phyloP scores from a whole-genome alignment of 2,888 invertebrate species.

The Tyria jacobaeae region DNA sequence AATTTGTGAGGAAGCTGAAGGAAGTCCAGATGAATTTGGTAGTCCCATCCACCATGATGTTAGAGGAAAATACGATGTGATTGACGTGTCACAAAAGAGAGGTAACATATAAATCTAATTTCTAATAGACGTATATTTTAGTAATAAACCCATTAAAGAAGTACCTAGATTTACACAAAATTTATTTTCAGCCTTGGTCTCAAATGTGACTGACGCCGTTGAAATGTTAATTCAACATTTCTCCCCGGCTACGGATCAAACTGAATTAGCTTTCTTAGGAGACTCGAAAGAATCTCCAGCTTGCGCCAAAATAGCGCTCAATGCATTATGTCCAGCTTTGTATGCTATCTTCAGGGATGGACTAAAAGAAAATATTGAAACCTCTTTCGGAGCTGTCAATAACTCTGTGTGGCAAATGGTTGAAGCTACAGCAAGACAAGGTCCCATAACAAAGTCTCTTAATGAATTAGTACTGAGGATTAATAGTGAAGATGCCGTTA shows the following conservation, averaged over 20 bases:
- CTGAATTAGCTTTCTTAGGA: constrained; percentile 86
- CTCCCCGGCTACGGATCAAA: constrained; percentile 88
- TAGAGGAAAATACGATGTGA: constrained; percentile 80
- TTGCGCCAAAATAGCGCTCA: constrained; percentile 91
- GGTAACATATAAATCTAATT: constrained; percentile 57
- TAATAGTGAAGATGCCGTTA: constrained; percentile 93
- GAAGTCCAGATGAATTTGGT: constrained; percentile 86
- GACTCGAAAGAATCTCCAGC: constrained; percentile 88
- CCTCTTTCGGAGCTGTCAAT: constrained; percentile 94
- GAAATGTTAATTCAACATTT: constrained; percentile 91
- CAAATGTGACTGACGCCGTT: constrained; percentile 91
- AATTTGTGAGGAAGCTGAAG: constrained; percentile 89
- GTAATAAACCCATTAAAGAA: background rate
- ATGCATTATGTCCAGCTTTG: constrained; percentile 93
- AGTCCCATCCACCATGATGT: constrained; percentile 80
- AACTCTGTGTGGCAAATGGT: constrained; percentile 97
- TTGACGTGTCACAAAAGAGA: constrained; percentile 88
- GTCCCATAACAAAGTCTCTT: constrained; percentile 93
- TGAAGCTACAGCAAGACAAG: constrained; percentile 95
- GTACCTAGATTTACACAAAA: background rate
- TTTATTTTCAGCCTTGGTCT: constrained; percentile 87
- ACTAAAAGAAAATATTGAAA: constrained; percentile 92
- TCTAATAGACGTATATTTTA: background rate
- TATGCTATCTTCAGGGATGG: constrained; percentile 95
- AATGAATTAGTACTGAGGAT: constrained; percentile 94